Evolutionary conservation across 2,888 invertebrate genomes (phyloP).

Genomic region (Galeruca laticollis): DNA sequence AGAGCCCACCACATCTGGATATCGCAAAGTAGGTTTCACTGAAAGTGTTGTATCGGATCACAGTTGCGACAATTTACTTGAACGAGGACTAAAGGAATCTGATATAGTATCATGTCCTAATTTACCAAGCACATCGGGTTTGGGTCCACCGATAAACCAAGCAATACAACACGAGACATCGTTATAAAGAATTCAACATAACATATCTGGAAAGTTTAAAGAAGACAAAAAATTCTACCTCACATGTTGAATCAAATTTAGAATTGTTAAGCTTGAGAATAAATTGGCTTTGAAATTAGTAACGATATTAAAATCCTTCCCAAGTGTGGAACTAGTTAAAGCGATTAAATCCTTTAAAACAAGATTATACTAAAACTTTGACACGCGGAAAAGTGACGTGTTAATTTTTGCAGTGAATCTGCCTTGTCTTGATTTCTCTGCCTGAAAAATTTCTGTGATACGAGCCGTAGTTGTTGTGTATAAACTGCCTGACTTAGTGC

Average conservation of each 20-base stretch:
- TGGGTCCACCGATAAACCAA: conserved; percentile 61
- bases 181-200: conserved; percentile 52
- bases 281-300: not conserved
- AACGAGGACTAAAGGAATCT: conserved; percentile 17
- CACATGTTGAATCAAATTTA: conserved; percentile 24
- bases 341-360: too few relatives aligned
- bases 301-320: not conserved
- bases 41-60: conserved; percentile 61
- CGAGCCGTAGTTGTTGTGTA: conserved; percentile 49
- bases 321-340: not conserved
- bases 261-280: not conserved
- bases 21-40: conserved; percentile 22
- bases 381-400: too few relatives aligned
- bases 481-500: conserved; percentile 59
- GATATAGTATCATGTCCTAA: conserved; percentile 66
- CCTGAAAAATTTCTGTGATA: conserved; percentile 55
- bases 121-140: conserved; percentile 62
- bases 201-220: not conserved
- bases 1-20: conserved; percentile 64
- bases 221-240: conserved; percentile 10
- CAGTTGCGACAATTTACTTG: conserved; percentile 61
- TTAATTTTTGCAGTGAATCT: too few relatives aligned
- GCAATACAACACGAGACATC: conserved; percentile 62
- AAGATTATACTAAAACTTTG: too few relatives aligned
- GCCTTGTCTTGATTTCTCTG: not conserved